Conservation (phyloP, 2,113 vertebrate species). For the Callocephalon fimbriatum region DNA sequence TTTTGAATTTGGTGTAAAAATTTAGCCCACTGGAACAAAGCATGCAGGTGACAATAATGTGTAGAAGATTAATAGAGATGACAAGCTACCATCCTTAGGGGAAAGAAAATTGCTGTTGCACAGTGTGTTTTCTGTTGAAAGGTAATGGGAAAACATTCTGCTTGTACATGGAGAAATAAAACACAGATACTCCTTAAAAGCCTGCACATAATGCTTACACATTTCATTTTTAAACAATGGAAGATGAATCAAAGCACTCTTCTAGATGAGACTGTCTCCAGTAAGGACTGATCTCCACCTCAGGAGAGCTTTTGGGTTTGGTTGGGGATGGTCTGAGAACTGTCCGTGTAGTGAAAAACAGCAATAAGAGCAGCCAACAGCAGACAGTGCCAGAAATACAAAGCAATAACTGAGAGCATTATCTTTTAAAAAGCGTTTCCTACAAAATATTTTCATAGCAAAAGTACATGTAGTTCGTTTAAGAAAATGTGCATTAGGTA, state of each 20-base stretch:
- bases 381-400: background rate
- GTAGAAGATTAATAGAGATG: constrained; percentile 21
- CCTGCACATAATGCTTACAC: background rate
- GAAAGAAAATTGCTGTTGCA: background rate
- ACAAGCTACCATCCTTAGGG: background rate
- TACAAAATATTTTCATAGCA: background rate
- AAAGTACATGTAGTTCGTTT: background rate
- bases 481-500: background rate
- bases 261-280: background rate
- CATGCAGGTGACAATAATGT: background rate
- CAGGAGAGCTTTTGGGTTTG: background rate
- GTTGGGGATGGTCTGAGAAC: background rate
- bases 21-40: background rate
- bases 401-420: background rate
- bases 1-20: background rate
- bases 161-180: background rate
- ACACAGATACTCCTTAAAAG: background rate
- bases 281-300: background rate
- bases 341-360: background rate
- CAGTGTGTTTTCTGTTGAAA: constrained; percentile 8
- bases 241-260: background rate
- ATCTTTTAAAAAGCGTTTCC: background rate
- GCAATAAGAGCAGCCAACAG: background rate
- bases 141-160: background rate
- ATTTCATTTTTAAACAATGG: background rate